Evolutionary conservation across 2,888 invertebrate species (phyloP).

Genomic region (Lamproptera curius): DNA sequence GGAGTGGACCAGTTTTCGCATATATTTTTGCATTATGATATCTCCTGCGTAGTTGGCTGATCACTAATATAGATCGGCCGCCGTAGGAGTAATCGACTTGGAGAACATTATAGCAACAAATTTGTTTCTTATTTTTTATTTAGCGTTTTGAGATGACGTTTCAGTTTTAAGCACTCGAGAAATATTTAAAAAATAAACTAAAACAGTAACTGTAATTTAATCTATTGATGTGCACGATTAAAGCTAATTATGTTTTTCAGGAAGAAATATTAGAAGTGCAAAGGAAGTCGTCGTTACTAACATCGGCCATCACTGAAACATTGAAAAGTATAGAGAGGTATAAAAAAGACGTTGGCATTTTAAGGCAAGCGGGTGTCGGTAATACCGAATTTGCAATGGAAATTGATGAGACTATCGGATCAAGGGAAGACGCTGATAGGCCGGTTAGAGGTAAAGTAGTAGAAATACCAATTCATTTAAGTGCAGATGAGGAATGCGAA

Average conservation of each 20-base stretch:
- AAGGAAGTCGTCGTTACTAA: constrained; percentile 58
- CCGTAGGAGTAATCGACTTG: too few species aligned
- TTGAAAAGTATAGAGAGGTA: constrained; percentile 67
- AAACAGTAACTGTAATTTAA: too few species aligned
- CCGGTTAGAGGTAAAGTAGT: neutral
- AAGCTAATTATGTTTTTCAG: constrained; percentile 39
- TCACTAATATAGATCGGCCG: too few species aligned
- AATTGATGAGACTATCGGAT: neutral
- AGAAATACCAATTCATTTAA: neutral
- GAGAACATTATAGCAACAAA: too few species aligned
- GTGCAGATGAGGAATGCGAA: neutral
- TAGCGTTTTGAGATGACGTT: too few species aligned
- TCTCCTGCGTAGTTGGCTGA: too few species aligned
- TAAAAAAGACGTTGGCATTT: constrained; percentile 60
- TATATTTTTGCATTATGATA: too few species aligned
- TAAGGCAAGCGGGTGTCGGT: neutral
- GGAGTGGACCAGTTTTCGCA: too few species aligned
- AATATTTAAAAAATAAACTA: too few species aligned
- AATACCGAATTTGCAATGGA: constrained; percentile 3
- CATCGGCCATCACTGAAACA: constrained; percentile 65
- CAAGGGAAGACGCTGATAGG: neutral
- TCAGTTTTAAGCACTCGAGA: too few species aligned
- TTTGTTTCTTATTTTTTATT: too few species aligned
- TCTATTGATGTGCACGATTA: too few species aligned
- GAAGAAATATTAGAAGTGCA: constrained; percentile 65